Base-by-base conservation (phyloP, 2,113 vertebrate species). In the Elanoides forficatus region DNA sequence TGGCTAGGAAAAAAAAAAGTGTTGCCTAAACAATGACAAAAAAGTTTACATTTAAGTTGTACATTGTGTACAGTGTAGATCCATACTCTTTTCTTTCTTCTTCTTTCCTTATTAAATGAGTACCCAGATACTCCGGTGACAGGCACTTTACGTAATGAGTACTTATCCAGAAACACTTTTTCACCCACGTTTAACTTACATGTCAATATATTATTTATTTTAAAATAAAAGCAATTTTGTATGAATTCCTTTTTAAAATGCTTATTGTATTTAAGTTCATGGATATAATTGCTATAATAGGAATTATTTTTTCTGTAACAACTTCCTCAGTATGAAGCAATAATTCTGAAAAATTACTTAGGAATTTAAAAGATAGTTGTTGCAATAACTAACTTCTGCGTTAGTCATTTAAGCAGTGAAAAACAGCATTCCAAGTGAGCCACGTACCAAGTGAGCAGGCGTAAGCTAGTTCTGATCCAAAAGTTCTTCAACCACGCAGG, bases 361-460 rank as follows among this genome's bases (percentile, higher is more conserved):
- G 13, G 10, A 74, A 81, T 36, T 75, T 42, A 34, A 65, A 79
- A 66, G 48, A 30, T 3, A 34, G 9, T 20, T 71, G 6, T 52
- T 75, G 13, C 22, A 72, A 43, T 11, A 75, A 10, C 11, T 82
- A 40, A 19, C 11, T 34, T 67, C 47, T 47, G 34, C 1, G 0
- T 59, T 72, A 63, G 29, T 42, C 5, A 26, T 38, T 66, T 42
- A 70, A 70, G 13, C 13, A 53, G 7, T 59, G 40, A 60, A 40
- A 78, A 92, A 32, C 13, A 67, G 2, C 21, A 27, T 9, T 48
- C 10, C 26, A 75, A 55, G 6, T 29, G 53, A 63, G 17, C 43
- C 2, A 11, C 0, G 0, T 32, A 19, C 25, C 38, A 50, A 74
- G 25, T 10, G 6, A 92, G 15, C 26, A 79, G 8, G 13, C 0